These are phyloP conservation scores for Orientallactaga bullata DNA, from an alignment of 2,113 vertebrate species.

Conservation along the genomic window DNA sequence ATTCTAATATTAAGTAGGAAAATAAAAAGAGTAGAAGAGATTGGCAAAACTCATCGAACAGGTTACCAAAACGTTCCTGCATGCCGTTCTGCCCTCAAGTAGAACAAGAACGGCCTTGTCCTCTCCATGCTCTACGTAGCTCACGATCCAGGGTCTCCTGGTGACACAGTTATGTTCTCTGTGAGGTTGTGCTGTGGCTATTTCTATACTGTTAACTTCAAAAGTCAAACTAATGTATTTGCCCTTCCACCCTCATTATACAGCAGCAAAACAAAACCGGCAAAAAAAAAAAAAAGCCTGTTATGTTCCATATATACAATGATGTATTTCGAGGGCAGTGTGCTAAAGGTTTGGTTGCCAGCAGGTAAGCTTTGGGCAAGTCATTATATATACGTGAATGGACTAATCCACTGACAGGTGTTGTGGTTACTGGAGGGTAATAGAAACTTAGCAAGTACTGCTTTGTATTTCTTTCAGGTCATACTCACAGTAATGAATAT, in stretches of 20 bases:
- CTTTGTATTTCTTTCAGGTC: too few relatives aligned
- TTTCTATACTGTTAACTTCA: not conserved
- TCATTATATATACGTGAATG: not conserved
- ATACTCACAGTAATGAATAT: too few relatives aligned
- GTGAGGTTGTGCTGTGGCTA: not conserved
- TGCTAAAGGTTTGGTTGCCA: not conserved
- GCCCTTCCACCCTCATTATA: not conserved
- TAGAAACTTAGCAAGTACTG: not conserved
- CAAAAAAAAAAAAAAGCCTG: not conserved
- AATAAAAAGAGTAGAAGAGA: not conserved
- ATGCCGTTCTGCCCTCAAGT: not conserved
- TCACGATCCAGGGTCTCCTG: not conserved
- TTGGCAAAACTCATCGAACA: not conserved
- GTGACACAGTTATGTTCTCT: not conserved
- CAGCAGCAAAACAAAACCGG: not conserved
- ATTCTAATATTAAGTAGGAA: not conserved
- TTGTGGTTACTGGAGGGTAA: not conserved
- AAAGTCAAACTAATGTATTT: not conserved
- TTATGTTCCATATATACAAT: not conserved
- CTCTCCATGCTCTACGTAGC: rapidly evolving
- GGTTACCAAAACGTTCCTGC: not conserved
- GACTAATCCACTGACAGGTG: not conserved
- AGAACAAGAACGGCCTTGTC: not conserved
- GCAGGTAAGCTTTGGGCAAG: not conserved
- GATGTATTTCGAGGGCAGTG: not conserved